Conservation (phyloP, 2,888 invertebrate species). For the Osmoderma eremita region DNA sequence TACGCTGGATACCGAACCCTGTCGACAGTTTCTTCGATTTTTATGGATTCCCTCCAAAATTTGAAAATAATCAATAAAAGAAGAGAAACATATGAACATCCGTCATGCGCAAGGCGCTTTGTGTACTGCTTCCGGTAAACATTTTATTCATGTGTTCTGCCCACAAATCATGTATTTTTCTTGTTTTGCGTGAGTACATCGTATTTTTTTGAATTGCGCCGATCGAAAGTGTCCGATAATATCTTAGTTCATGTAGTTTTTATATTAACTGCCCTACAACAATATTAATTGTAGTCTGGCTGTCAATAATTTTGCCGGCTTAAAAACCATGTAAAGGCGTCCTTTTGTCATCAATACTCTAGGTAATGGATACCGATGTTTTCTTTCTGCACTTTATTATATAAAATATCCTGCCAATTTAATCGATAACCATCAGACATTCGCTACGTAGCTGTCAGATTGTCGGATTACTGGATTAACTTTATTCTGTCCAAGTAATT, state of each 20-base stretch:
- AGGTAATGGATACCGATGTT: conserved; percentile 29
- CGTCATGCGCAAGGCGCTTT: conserved; percentile 49
- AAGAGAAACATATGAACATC: conserved; percentile 48
- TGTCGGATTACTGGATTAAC: conserved; percentile 19
- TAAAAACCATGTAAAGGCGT: conserved; percentile 44
- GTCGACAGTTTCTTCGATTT: conserved; percentile 5
- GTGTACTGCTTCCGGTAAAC: conserved; percentile 53
- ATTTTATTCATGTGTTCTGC: conserved; percentile 51
- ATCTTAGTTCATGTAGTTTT: conserved; percentile 29
- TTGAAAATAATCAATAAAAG: conserved; percentile 41
- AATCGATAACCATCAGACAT: background rate
- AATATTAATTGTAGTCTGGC: conserved; percentile 25
- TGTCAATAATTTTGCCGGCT: conserved; percentile 47
- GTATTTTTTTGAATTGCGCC: conserved; percentile 38
- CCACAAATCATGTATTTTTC: conserved; percentile 49
- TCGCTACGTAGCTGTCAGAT: conserved; percentile 3
- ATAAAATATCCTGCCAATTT: conserved; percentile 14
- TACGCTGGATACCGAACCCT: background rate
- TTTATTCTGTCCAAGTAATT: background rate
- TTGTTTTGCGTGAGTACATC: conserved; percentile 49
- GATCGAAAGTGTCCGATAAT: conserved; percentile 14
- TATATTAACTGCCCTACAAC: conserved; percentile 12
- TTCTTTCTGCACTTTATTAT: conserved; percentile 9
- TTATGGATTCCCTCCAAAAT: conserved; percentile 41
- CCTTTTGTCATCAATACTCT: conserved; percentile 36